Evolutionary conservation across 2,113 vertebrate genomes (phyloP), one percentile per base, ranked within the genome.

Genomic region (Agelaius tricolor): DNA sequence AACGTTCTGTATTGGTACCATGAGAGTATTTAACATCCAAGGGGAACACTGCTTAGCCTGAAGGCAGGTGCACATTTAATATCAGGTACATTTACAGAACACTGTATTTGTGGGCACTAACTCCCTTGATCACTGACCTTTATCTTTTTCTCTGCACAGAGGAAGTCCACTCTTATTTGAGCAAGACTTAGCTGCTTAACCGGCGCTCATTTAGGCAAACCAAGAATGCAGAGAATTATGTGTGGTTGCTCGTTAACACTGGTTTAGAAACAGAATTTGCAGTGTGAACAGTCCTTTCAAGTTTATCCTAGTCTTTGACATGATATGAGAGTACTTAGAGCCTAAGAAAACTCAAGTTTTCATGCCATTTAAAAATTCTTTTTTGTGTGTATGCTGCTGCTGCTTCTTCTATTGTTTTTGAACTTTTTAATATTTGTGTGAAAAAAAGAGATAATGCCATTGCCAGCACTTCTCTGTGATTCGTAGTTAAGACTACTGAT

Each of bases 121-220:
- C 55, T 84, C 44, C 75, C 96, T 96, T 94, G 93, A 90, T 96
- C 92, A 65, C 22, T 96, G 79, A 93, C 79, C 85, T 96, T 93
- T 87, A 86, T 90, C 58, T 58, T 86, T 82, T 55, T 51, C 55
- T 24, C 46, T 9, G 3, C 13, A 35, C 41, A 18, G 55, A 74
- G 84, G 46, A 93, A 95, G 79, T 84, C 87, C 24, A 17, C 59
- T 86, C 43, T 86, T 91, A 83, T 72, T 79, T 95, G 68, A 79
- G 51, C 61, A 91, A 76, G 84, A 57, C 33, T 93, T 62, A 49
- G 3, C 73, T 3, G 0, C 51, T 83, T 80, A 87, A 80, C 58
- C 2, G 4, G 33, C 47, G 46, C 46, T 94, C 69, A 76, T 87
- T 85, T 89, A 78, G 49, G 74, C 71, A 94, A 91, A 66, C 51